These are phyloP conservation scores for Syngnathoides biaculeatus DNA, from an alignment of 2,113 vertebrate genomes.

Conservation along the genomic window DNA sequence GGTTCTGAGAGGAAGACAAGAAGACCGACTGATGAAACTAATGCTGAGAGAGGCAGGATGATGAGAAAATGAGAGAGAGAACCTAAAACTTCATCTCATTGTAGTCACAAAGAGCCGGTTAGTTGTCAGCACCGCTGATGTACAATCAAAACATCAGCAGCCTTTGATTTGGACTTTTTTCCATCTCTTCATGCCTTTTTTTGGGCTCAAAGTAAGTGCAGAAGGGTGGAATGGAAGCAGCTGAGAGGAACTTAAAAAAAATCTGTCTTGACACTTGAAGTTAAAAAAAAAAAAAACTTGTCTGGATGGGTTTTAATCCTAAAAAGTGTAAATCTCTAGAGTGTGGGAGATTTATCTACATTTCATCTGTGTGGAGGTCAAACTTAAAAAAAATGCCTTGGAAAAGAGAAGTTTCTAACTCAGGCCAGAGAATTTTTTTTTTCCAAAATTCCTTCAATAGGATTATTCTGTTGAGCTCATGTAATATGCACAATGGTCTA, in stretches of 20 bases:
- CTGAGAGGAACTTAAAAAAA: constrained; percentile 7
- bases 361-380: background rate
- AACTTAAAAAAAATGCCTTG: background rate
- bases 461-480: no score
- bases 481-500: no score
- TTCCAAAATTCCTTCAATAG: no score
- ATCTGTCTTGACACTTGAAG: constrained; percentile 27
- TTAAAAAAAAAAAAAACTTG: constrained; percentile 6
- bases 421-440: background rate
- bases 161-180: constrained; percentile 45
- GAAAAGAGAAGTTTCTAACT: background rate
- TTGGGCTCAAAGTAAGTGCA: constrained; percentile 39
- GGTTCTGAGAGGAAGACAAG: constrained; percentile 27
- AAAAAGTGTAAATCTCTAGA: background rate
- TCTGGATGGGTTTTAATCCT: background rate
- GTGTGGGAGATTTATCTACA: background rate
- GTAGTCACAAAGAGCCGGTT: constrained; percentile 20
- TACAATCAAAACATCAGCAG: constrained; percentile 46
- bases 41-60: constrained; percentile 25
- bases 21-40: constrained; percentile 23
- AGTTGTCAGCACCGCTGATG: constrained; percentile 46
- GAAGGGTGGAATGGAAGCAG: constrained; percentile 48
- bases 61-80: constrained; percentile 31
- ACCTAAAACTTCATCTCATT: constrained; percentile 29
- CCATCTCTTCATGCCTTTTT: constrained; percentile 23